Conservation (phyloP, 1,140 invertebrate genomes). For the Drosophila kurseongensis region DNA sequence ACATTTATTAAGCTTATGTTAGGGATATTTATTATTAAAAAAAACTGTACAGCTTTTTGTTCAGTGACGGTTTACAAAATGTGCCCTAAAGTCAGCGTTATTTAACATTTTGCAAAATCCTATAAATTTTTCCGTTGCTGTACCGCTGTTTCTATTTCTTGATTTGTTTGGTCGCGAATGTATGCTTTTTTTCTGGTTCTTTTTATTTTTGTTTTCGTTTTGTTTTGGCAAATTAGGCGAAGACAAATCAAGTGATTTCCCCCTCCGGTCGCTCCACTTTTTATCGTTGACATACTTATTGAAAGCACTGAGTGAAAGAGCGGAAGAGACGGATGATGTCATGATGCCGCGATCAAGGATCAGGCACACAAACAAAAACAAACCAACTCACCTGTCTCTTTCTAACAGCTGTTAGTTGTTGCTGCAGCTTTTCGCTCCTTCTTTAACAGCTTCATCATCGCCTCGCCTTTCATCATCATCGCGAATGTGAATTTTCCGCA, state of each 20-base stretch:
- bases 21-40: too few relatives aligned
- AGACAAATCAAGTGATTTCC: slow-evolving; percentile 41
- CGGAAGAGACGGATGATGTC: slow-evolving; percentile 1
- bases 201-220: slow-evolving; percentile 3
- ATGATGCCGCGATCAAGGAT: slow-evolving; percentile 32
- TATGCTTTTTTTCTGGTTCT: background rate
- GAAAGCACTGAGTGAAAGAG: slow-evolving; percentile 40
- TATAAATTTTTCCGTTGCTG: background rate
- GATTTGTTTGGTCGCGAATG: slow-evolving; percentile 13
- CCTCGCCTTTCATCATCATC: slow-evolving; percentile 32
- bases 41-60: too few relatives aligned
- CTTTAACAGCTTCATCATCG: slow-evolving; percentile 23
- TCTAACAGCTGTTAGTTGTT: slow-evolving; percentile 26
- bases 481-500: slow-evolving; percentile 67
- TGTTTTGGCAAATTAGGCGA: slow-evolving; percentile 67
- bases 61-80: too few relatives aligned
- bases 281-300: slow-evolving; percentile 67
- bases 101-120: background rate
- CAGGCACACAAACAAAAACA: slow-evolving; percentile 12
- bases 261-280: background rate
- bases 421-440: slow-evolving; percentile 14
- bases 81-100: too few relatives aligned
- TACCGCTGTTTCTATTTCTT: slow-evolving; percentile 1
- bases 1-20: too few relatives aligned
- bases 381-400: slow-evolving; percentile 9